Evolutionary conservation across 1,140 invertebrate species (phyloP).

Genomic region (Marisa cornuarietis): DNA sequence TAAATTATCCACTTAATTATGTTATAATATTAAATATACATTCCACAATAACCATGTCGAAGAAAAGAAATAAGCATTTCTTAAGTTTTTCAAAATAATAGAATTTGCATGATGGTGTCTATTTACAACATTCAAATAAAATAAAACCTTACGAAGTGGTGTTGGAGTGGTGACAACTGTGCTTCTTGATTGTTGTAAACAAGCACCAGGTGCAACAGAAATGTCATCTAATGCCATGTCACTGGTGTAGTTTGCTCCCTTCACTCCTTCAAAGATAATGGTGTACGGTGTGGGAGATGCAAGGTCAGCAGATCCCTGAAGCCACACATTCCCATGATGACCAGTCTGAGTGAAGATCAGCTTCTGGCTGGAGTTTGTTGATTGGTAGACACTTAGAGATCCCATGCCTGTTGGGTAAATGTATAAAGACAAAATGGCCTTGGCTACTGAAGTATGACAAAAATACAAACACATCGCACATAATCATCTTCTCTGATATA

Average conservation of each 20-base stretch:
- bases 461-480: not conserved
- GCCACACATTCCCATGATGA: slow-evolving; percentile 43
- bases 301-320: slow-evolving; percentile 29
- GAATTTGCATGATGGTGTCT: not conserved
- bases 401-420: slow-evolving; percentile 29
- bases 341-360: slow-evolving; percentile 26
- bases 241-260: slow-evolving; percentile 30
- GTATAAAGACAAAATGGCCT: not conserved
- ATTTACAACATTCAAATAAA: not conserved
- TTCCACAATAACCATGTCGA: not conserved
- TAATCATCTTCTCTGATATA: not conserved
- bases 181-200: slow-evolving; percentile 8
- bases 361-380: not conserved
- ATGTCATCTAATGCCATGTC: slow-evolving; percentile 42
- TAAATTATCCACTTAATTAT: not conserved
- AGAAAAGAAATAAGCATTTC: not conserved
- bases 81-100: not conserved
- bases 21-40: not conserved
- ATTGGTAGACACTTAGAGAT: slow-evolving; percentile 54
- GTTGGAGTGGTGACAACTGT: not conserved
- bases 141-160: not conserved
- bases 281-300: slow-evolving; percentile 4
- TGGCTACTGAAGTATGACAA: not conserved
- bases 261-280: slow-evolving; percentile 33
- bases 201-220: slow-evolving; percentile 1